Base-by-base conservation (phyloP, 2,888 invertebrate genomes). In the Drosophila parthenogenetica region DNA sequence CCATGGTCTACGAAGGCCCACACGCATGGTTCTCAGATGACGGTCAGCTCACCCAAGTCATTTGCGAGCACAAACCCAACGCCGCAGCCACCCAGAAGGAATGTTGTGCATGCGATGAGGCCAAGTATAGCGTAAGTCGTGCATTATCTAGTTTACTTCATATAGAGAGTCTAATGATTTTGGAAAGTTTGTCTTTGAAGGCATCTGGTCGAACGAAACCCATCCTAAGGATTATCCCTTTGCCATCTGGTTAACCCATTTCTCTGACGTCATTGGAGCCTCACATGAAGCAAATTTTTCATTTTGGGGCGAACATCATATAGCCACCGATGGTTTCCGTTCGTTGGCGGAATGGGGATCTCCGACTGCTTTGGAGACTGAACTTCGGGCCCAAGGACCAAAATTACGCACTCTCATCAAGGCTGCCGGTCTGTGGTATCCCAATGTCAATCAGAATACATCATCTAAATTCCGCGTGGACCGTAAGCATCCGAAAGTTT, bases 161-260 rank as follows among this genome's bases (percentile, higher is more conserved):
- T 39, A 5, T 2, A 10, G 5, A 13, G 10, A 14, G 3, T 19
- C 13, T 48, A 40, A 17, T 16, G 11, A 1, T 1, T 1, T n/a
- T 39, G 13, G 0, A 35, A 80, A 96, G 96, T 93, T 96, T 91
- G 94, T 94, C 91, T 99, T 96, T 91, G 96, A 98, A 92, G 99
- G 99, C 0, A 94, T 98, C 59, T 99, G 99, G 99, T 98, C 98
- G 0, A 95, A 96, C 79, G 95, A 96, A 89, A 98, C 98, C 0
- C 99, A 99, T 92, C 99, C 99, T 0, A 98, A 97, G 92, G 96
- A 99, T 92, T 99, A 97, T 92, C 99, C 99, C 0, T 94, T 94
- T 89, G 96, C 97, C 42, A 93, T 96, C 72, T 98, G 97, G 96
- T 92, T 98, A 70, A 97, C 98, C 0, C 98, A 99, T 92, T 99